Evolutionary conservation across 1,140 invertebrate genomes (phyloP), one percentile per base, ranked within the genome.

Genomic region (Drosophila cardini): DNA sequence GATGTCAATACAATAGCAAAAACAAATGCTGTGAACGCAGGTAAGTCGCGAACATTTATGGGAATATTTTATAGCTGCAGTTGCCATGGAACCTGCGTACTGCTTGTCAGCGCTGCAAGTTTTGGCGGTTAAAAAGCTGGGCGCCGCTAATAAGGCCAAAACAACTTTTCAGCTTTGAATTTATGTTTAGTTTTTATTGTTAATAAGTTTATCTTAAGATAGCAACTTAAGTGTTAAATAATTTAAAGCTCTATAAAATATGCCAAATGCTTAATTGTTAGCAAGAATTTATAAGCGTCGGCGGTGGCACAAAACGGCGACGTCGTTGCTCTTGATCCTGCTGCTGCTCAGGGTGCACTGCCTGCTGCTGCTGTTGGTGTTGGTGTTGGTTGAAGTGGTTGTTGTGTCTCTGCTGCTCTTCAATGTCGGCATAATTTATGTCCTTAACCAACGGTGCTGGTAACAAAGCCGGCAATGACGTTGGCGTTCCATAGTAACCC

Each of bases 211-310:
- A 16, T 16, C 58, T 57, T 50, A 72, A 57, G 18, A 8, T 21
- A 65, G 48, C 52, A 56, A 48, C 32, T 72, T 57, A 72, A 4
- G 10, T 46, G n/a, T 42, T 55, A 76, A 77, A 67, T 70, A 26
- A 43, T 48, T 84, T 85, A 84, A 84, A 85, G 81, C 81, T 84
- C 50, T 26, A 65, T 79, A 64, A 72, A 64, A 80, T 10, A 80
- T 76, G 32, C 42, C 16, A 45, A 36, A 53, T 46, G 32, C 16
- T 21, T n/a, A 21, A 46, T 30, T 68, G 81, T 57, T 91, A 91
- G 76, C 90, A 91, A 18, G 85, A 74, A 58, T 91, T 84, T n/a
- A 91, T 75, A n/a, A 90, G 55, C 64, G 73, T 74, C 38, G 76
- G 55, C 45, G 76, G 70, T 42, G 62, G 76, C 18, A 64, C 26